Percentiles rank a stretch among this genome's conserved stretches.
phyloP scores from a whole-genome alignment of 2,797 vertebrate species.

The Phrynocephalus forsythii region DNA sequence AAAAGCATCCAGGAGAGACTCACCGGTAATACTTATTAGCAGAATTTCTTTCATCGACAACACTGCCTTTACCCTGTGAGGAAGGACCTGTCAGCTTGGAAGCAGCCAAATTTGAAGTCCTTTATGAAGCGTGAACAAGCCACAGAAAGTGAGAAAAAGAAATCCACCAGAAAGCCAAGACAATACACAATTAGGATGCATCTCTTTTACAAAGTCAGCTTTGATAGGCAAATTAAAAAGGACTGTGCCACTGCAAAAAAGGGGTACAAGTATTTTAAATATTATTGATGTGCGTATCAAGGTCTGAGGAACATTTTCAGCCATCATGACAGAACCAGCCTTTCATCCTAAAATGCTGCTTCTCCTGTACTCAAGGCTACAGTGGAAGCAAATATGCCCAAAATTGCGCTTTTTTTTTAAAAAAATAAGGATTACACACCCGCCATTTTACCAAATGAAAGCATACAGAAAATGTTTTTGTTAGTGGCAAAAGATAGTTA shows the following conservation, averaged over 20 bases:
- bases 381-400: conserved; percentile 48
- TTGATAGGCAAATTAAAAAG: conserved; percentile 59
- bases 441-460: conserved; percentile 27
- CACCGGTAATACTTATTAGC: conserved; percentile 84
- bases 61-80: conserved; percentile 82
- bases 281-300: neutral
- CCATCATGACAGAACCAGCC: conserved; percentile 30
- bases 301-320: conserved; percentile 23
- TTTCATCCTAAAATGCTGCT: conserved; percentile 22
- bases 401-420: conserved; percentile 7
- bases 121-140: conserved; percentile 73
- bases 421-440: neutral
- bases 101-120: conserved; percentile 80
- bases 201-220: conserved; percentile 56
- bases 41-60: conserved; percentile 82
- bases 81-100: conserved; percentile 80
- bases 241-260: conserved; percentile 41
- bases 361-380: neutral
- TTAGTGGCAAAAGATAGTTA: conserved; percentile 23
- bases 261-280: conserved; percentile 15
- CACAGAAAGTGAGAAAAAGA: conserved; percentile 65
- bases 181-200: conserved; percentile 48
- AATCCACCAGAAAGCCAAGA: conserved; percentile 68
- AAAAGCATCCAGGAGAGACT: conserved; percentile 63
- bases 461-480: neutral